A percentile compares a stretch with the other conserved stretches of the same genome.
Conservation (phyloP, 1,140 invertebrate species). For the Scaptodrosophila lebanonensis region DNA sequence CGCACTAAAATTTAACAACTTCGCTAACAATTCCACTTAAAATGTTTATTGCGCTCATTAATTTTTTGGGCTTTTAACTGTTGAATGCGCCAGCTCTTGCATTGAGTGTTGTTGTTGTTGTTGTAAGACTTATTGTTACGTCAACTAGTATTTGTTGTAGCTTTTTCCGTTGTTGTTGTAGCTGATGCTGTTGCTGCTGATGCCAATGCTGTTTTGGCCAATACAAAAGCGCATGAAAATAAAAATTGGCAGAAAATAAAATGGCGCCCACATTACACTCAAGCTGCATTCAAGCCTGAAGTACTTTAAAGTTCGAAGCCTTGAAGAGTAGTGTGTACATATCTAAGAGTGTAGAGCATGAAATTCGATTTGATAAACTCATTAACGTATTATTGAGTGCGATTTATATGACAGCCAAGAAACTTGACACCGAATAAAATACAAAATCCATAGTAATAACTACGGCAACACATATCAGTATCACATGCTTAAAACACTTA, state of each 20-base stretch:
- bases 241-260: conserved; percentile 20
- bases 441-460: conserved; percentile 27
- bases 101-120: too few species aligned
- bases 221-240: conserved; percentile 35
- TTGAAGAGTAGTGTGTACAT: too few species aligned
- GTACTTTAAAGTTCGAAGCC: too few species aligned
- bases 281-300: conserved; percentile 69
- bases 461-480: conserved; percentile 53
- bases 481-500: conserved; percentile 67
- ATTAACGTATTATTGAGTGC: conserved; percentile 72
- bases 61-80: conserved; percentile 64
- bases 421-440: conserved; percentile 35
- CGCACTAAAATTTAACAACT: conserved; percentile 76
- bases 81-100: conserved; percentile 29
- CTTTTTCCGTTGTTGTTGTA: conserved; percentile 18
- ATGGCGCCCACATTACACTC: conserved; percentile 16
- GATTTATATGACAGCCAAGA: conserved; percentile 67
- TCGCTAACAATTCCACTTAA: conserved; percentile 74
- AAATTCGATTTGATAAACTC: conserved; percentile 66
- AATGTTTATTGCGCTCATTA: conserved; percentile 75
- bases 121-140: too few species aligned
- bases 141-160: too few species aligned
- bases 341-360: conserved; percentile 45
- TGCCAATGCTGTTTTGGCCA: conserved; percentile 10
- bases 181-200: conserved; percentile 5